A percentile compares a stretch with the other conserved stretches of the same genome.
These are phyloP conservation scores for Hydriomena furcata DNA, from an alignment of 2,888 invertebrate genomes.

Conservation along the genomic window DNA sequence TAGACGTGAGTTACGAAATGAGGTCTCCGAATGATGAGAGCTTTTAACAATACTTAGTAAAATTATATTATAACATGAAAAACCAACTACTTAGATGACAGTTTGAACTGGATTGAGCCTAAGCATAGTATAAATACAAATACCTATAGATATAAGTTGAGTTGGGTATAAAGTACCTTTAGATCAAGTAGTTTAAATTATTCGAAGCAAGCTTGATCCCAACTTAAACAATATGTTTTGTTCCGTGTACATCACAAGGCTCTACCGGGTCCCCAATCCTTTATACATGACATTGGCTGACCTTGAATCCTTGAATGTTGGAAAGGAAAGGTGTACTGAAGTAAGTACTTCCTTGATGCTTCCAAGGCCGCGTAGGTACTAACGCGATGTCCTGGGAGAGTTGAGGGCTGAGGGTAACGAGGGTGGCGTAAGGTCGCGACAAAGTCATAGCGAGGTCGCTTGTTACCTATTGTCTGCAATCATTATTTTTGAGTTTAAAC, in stretches of 20 bases:
- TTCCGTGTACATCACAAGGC: not conserved
- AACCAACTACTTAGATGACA: too few species aligned
- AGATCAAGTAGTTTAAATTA: too few species aligned
- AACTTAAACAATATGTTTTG: too few species aligned
- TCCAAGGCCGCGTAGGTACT: conserved; percentile 59
- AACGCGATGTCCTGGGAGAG: conserved; percentile 60
- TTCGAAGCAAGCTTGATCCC: not conserved
- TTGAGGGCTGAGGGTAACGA: conserved; percentile 42
- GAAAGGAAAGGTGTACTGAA: conserved; percentile 39
- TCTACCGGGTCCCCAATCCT: not conserved
- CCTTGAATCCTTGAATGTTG: conserved; percentile 14
- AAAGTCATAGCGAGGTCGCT: conserved; percentile 65
- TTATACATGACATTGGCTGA: conserved; percentile 9
- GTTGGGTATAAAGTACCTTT: too few species aligned
- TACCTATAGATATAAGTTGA: too few species aligned
- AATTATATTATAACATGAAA: too few species aligned
- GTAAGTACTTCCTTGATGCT: conserved; percentile 56
- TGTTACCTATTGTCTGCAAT: conserved; percentile 52
- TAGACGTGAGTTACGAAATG: conserved; percentile 9
- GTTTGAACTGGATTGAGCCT: too few species aligned
- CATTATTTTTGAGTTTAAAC: conserved; percentile 50
- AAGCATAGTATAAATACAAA: too few species aligned
- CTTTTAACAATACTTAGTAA: not conserved
- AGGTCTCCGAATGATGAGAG: not conserved
- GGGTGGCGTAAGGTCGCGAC: conserved; percentile 59